phyloP scores from a whole-genome alignment of 2,113 vertebrate genomes.

The Sakesphorus luctuosus region DNA sequence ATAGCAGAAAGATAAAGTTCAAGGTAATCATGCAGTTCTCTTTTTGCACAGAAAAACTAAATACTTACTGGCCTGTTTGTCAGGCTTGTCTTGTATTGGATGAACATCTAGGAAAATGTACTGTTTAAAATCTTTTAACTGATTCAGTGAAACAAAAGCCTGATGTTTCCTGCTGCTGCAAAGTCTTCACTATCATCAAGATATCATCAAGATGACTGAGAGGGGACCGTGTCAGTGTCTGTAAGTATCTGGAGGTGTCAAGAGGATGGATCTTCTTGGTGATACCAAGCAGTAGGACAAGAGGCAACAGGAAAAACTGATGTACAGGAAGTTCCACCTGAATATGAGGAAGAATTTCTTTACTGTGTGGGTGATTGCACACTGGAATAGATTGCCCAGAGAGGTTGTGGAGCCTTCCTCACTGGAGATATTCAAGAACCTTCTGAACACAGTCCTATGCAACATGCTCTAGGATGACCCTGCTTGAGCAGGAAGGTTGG shows the following conservation, averaged over 20 bases:
- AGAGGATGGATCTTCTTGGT: background rate
- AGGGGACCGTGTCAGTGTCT: background rate
- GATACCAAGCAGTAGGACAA: background rate
- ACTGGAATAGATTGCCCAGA: background rate
- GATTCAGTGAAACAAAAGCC: background rate
- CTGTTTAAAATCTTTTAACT: background rate
- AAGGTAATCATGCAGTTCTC: background rate
- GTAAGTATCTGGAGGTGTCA: background rate
- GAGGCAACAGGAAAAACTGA: background rate
- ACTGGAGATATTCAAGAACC: background rate
- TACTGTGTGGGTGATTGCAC: background rate
- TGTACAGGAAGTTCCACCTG: background rate
- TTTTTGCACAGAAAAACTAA: background rate
- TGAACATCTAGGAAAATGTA: background rate
- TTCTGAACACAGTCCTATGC: background rate
- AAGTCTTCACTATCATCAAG: background rate
- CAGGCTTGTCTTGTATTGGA: background rate
- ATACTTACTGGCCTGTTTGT: background rate
- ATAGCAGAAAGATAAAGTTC: background rate
- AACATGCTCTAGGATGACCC: background rate
- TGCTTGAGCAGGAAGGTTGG: background rate
- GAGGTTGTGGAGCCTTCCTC: background rate
- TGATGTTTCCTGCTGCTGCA: background rate
- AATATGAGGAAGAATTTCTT: background rate
- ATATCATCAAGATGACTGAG: background rate